phyloP scores from a whole-genome alignment of 2,113 vertebrate species.

The Paralichthys olivaceus region DNA sequence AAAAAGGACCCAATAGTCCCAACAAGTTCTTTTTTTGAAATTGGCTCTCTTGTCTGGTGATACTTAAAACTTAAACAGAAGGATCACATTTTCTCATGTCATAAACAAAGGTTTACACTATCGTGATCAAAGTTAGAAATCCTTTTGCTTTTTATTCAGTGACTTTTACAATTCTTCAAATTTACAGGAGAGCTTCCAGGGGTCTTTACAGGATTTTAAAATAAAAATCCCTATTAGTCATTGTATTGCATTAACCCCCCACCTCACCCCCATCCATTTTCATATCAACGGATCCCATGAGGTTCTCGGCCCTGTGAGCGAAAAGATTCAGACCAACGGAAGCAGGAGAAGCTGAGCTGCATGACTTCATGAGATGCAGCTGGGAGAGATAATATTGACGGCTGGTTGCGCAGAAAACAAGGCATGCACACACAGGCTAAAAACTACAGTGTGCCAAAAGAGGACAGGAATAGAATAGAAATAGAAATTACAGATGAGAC shows the following conservation, averaged over 20 bases:
- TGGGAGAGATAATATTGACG: slow-evolving; percentile 26
- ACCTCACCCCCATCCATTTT: background rate
- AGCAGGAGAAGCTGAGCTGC: slow-evolving; percentile 27
- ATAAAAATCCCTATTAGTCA: background rate
- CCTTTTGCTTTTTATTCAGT: background rate
- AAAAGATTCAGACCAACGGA: slow-evolving; percentile 41
- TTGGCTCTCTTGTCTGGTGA: too few species aligned
- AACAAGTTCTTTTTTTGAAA: too few species aligned
- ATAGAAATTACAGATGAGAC: background rate
- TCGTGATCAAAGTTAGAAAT: background rate
- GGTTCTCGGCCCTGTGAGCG: slow-evolving; percentile 1
- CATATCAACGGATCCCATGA: slow-evolving; percentile 4
- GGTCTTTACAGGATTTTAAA: slow-evolving; percentile 1
- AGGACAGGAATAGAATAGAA: background rate
- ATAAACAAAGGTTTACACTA: background rate
- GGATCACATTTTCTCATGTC: background rate
- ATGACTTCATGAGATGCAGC: slow-evolving; percentile 52
- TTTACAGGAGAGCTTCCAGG: background rate
- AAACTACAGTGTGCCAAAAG: background rate
- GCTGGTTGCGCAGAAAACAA: slow-evolving; percentile 15
- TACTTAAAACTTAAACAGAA: background rate
- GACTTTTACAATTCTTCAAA: background rate
- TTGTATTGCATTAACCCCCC: background rate
- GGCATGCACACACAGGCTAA: background rate
- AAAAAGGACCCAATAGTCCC: background rate